phyloP scores from a whole-genome alignment of 2,797 vertebrate species.

The Fratercula arctica region DNA sequence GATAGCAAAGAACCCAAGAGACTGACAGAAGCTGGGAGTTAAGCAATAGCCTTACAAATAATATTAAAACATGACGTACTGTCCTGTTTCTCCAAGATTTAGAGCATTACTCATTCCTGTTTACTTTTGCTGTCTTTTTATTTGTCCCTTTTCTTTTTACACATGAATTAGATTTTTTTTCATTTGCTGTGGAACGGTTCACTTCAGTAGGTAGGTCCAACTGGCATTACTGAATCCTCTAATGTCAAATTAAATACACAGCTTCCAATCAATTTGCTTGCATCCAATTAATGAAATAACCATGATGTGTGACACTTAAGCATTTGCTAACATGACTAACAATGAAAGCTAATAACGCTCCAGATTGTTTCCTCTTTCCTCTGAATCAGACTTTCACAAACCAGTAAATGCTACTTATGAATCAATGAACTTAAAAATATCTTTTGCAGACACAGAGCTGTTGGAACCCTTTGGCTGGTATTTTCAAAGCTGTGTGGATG shows the following conservation, averaged over 20 bases:
- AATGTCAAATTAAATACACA: neutral
- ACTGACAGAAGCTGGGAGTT: neutral
- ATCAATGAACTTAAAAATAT: neutral
- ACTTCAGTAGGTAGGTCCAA: slow-evolving; percentile 89
- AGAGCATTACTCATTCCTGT: slow-evolving; percentile 48
- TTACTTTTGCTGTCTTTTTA: slow-evolving; percentile 75
- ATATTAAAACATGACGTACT: neutral
- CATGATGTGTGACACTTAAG: neutral
- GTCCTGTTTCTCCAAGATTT: neutral
- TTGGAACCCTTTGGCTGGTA: neutral
- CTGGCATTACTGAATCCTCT: slow-evolving; percentile 30
- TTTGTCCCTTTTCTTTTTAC: slow-evolving; percentile 82
- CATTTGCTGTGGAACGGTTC: slow-evolving; percentile 89
- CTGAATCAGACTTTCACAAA: neutral
- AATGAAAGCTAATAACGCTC: neutral
- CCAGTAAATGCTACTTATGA: neutral
- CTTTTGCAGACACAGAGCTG: neutral
- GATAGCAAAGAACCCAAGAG: neutral
- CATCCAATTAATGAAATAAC: slow-evolving; percentile 14
- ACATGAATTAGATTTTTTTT: slow-evolving; percentile 90
- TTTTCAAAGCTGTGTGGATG: slow-evolving; percentile 8
- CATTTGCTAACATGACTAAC: slow-evolving; percentile 48
- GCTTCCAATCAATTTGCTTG: slow-evolving; percentile 12
- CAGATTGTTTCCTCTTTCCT: slow-evolving; percentile 11
- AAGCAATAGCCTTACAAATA: neutral